Evolutionary conservation across 1,140 invertebrate species (phyloP).

Genomic region (Rhysida immarginata): DNA sequence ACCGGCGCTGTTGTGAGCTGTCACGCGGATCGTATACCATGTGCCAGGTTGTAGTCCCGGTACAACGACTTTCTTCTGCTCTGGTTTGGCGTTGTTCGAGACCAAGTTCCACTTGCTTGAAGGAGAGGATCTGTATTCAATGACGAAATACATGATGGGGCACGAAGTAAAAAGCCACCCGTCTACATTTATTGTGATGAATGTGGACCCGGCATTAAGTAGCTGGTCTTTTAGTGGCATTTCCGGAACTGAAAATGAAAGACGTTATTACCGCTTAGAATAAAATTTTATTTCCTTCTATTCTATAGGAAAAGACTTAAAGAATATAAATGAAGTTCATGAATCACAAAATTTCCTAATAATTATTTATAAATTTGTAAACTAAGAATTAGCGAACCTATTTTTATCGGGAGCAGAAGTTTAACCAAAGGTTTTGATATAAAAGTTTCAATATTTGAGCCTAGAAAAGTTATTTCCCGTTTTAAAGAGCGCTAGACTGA

Average conservation of each 20-base stretch:
- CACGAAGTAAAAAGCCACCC: constrained; percentile 67
- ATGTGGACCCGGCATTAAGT: constrained; percentile 48
- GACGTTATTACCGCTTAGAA: no score
- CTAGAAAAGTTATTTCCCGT: no score
- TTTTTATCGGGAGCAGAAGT: no score
- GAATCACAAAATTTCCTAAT: no score
- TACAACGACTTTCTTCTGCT: constrained; percentile 30
- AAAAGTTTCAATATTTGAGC: no score
- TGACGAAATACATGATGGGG: constrained; percentile 53
- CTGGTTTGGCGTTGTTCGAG: constrained; percentile 50
- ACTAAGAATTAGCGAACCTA: no score
- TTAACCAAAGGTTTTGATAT: no score
- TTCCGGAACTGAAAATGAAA: constrained; percentile 38
- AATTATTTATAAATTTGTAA: no score
- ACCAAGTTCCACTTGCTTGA: constrained; percentile 41
- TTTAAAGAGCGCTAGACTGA: no score
- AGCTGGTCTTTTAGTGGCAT: constrained; percentile 69
- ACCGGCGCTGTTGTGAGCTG: constrained; percentile 29
- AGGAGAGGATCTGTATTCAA: constrained; percentile 49
- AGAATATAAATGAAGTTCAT: no score
- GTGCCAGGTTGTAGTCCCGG: constrained; percentile 28
- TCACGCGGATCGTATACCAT: constrained; percentile 30
- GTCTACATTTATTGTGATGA: constrained; percentile 48
- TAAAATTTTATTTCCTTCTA: no score
- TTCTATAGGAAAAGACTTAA: no score